These are phyloP conservation scores for Vollenhovia emeryi DNA, from an alignment of 1,140 invertebrate species.

Conservation along the genomic window DNA sequence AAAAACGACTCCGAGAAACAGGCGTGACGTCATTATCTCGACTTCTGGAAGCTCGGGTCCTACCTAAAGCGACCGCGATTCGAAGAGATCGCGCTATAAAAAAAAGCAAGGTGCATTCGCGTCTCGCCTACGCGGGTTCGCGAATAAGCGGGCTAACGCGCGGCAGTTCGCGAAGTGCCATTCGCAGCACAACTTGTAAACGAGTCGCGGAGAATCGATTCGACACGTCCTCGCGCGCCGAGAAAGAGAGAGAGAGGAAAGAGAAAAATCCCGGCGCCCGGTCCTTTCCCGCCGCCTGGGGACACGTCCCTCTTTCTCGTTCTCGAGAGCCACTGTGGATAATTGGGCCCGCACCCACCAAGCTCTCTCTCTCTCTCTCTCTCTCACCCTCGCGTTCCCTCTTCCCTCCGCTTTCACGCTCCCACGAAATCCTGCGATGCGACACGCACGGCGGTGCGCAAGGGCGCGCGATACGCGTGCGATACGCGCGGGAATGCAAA, in stretches of 20 bases:
- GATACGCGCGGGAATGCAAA: background rate
- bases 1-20: background rate
- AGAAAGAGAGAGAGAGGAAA: conserved; percentile 62
- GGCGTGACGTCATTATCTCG: background rate
- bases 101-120: conserved; percentile 43
- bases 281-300: conserved; percentile 59
- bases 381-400: background rate
- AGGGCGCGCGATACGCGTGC: background rate
- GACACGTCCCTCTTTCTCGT: conserved; percentile 62
- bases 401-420: background rate
- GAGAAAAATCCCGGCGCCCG: conserved; percentile 51
- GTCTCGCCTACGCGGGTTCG: conserved; percentile 16
- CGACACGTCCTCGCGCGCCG: conserved; percentile 63
- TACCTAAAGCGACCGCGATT: background rate
- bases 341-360: conserved; percentile 70
- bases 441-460: background rate
- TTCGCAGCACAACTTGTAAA: conserved; percentile 67
- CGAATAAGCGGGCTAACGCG: conserved; percentile 44
- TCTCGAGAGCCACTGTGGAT: conserved; percentile 70
- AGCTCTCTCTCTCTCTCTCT: background rate
- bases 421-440: conserved; percentile 31
- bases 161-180: conserved; percentile 65
- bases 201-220: conserved; percentile 77
- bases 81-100: background rate
- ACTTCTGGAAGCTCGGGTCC: background rate